These are phyloP conservation scores for Tribolium freemani DNA, from an alignment of 2,888 invertebrate species.

Conservation along the genomic window DNA sequence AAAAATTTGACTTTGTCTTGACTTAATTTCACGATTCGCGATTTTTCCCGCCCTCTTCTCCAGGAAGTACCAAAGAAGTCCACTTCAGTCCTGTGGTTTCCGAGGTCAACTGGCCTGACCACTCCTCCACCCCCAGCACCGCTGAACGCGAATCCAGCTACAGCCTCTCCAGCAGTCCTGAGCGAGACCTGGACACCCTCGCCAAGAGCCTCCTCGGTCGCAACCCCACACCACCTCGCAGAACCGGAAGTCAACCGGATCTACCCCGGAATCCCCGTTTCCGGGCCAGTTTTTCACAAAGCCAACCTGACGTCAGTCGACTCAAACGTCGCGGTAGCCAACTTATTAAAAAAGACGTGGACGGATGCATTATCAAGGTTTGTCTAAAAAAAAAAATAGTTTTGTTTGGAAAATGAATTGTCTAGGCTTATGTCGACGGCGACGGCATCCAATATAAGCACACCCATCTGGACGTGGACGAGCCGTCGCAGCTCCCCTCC, in stretches of 20 bases:
- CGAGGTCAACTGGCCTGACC: constrained; percentile 83
- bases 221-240: constrained; percentile 32
- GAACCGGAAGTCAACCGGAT: constrained; percentile 57
- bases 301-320: constrained; percentile 32
- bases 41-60: background rate
- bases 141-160: constrained; percentile 63
- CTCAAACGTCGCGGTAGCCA: constrained; percentile 55
- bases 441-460: constrained; percentile 65
- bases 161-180: constrained; percentile 63
- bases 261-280: constrained; percentile 1
- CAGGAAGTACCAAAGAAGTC: constrained; percentile 70
- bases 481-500: constrained; percentile 53
- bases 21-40: background rate
- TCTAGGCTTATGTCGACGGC: constrained; percentile 59
- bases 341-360: constrained; percentile 61
- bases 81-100: constrained; percentile 86
- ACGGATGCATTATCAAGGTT: constrained; percentile 58
- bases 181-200: constrained; percentile 52
- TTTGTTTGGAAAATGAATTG: too few species aligned
- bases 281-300: constrained; percentile 20
- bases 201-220: constrained; percentile 32
- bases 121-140: constrained; percentile 58
- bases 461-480: constrained; percentile 61
- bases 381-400: too few species aligned
- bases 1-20: background rate